These are phyloP conservation scores for Oxytorus armatus DNA, from an alignment of 2,888 invertebrate genomes.

Conservation along the genomic window DNA sequence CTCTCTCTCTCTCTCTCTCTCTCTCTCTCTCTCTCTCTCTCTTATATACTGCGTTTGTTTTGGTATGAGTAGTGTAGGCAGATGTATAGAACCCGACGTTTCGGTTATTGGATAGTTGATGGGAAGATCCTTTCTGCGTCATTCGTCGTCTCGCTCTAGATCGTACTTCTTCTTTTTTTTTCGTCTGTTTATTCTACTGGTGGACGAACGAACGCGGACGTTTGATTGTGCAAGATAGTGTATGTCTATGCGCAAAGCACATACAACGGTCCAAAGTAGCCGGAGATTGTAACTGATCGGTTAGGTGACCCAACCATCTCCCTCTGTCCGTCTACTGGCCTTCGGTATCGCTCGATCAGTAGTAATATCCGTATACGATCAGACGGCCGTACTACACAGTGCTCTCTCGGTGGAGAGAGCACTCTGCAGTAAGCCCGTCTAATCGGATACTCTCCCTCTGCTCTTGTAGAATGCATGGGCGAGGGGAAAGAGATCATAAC, in stretches of 20 bases:
- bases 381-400: constrained; percentile 36
- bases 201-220: constrained; percentile 18
- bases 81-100: constrained; percentile 58
- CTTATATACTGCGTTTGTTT: no score
- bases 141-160: constrained; percentile 4
- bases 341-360: constrained; percentile 37
- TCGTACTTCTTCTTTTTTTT: neutral
- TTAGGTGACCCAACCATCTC: neutral
- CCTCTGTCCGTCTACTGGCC: neutral
- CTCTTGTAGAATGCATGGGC: constrained; percentile 2
- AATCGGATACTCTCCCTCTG: no score
- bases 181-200: neutral
- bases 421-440: no score
- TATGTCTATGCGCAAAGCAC: neutral
- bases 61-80: neutral
- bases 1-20: no score
- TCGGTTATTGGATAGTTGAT: constrained; percentile 66
- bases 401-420: neutral
- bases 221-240: constrained; percentile 17
- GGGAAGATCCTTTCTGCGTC: constrained; percentile 38
- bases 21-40: no score
- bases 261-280: neutral
- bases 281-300: constrained; percentile 56
- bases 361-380: constrained; percentile 51
- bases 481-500: neutral